Conservation (phyloP, 2,113 vertebrate species). For the Rhinoptilus africanus region DNA sequence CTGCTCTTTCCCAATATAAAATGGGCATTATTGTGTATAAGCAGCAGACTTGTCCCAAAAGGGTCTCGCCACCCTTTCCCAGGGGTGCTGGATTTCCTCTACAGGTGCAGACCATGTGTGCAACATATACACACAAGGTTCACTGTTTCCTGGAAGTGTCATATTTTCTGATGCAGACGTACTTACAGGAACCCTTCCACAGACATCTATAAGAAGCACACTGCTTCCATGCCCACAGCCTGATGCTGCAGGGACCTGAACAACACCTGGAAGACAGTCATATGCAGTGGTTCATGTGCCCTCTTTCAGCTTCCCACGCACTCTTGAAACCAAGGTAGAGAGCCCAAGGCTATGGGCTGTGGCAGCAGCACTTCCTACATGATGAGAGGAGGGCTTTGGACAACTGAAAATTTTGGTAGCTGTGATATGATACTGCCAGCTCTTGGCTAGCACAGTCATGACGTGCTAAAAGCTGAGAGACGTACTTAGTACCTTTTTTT, state of each 20-base stretch:
- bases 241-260: neutral
- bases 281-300: neutral
- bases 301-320: neutral
- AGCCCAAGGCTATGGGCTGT: neutral
- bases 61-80: neutral
- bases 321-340: neutral
- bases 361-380: neutral
- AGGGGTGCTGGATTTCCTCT: neutral
- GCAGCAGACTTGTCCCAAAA: neutral
- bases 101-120: rapidly evolving
- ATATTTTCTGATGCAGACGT: rapidly evolving
- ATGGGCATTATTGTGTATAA: neutral
- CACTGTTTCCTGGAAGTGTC: neutral
- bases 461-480: neutral
- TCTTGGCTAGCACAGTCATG: neutral
- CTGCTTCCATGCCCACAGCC: neutral
- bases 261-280: neutral
- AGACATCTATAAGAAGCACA: neutral
- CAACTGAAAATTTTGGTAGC: neutral
- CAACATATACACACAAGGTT: neutral
- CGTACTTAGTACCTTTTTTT: neutral
- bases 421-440: neutral
- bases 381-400: neutral
- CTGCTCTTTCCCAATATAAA: neutral
- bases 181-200: neutral